Evolutionary conservation across 2,797 vertebrate species (phyloP), one percentile per base, ranked within the genome.

Genomic region (Threskiornis aethiopicus): DNA sequence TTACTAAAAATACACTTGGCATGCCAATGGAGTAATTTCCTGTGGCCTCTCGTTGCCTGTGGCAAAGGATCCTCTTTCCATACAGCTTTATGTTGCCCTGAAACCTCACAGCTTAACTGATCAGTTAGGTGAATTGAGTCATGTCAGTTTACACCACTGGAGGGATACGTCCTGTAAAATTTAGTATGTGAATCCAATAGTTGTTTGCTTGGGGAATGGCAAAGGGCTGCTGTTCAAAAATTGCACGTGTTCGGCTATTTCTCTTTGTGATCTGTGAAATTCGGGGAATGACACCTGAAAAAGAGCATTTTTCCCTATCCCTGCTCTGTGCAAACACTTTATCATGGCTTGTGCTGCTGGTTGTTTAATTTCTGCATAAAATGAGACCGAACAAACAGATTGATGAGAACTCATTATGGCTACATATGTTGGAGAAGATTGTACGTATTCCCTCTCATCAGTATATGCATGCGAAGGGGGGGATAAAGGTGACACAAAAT

Each of bases 1-100:
- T 75, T 76, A 41, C 51, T 93, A 25, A 73, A 85, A 80, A 59
- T 37, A 14, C 26, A 10, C 25, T 64, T 70, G 16, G 20, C 10
- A 7, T 46, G 24, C 42, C 11, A 17, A 4, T 47, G 71, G 42
- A 84, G 44, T 92, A 20, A 49, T 81, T 86, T 90, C 80, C 46
- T 33, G 10, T 66, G 66, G 86, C 62, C 37, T 92, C 70, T 21
- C 19, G 28, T 73, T 93, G 33, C 88, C 73, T 58, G 42, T 69
- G 69, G 69, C 65, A 58, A 94, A 80, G 57, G 54, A 94, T 94
- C 88, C 17, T 86, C 66, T 94, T 95, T 89, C 86, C 31, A 4
- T 25, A 14, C 12, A n/a, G 42, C 89, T 90, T 86, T 79, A 49
- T 87, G 39, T 83, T 72, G 44, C 71, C 41, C 47, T 70, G 87